Base-by-base conservation (phyloP, 1,140 invertebrate species). In the Aphelinus certus region DNA sequence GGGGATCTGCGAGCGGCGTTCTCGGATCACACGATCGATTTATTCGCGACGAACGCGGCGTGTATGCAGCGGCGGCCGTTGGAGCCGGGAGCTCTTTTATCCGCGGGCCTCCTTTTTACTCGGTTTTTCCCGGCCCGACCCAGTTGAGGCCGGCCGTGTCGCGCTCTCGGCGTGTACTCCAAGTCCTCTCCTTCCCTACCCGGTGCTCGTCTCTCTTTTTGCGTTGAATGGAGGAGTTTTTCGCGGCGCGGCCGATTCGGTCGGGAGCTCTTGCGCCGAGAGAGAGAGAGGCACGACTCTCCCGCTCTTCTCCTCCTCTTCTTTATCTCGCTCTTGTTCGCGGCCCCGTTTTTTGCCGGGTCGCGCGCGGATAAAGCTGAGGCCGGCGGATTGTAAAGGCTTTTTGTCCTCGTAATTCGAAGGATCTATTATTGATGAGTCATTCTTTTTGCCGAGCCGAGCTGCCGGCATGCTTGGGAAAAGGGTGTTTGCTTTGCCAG, bases 1-100 rank as follows among this genome's bases (percentile, higher is more conserved):
- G 4, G 51, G 9, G 4, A 4, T 53, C 4, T 9, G 4, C 4
- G 51, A 4, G 56, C 42, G 62, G 66, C 62, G 43, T 63, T 67
- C 47, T 74, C 7, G 73, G 70, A 75, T 75, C 74, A 71, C 74
- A 71, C 74, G 74, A 76, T 76, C 74, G 74, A 76, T 76, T 76
- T 76, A 76, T 76, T 76, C 74, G 74, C 68, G 68, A 76, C 71
- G 71, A 62, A 76, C 71, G 51, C 71, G 48, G 68, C 66, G 60
- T 66, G 68, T 71, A 61, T 71, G 74, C 68, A 71, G 61, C n/a
- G 10, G 64, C 73, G 51, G 51, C 9, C 9, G 51, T 53, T 53
- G n/a, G 45, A 60, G 43, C 56, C 57, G 42, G 49, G 42, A 62
- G 47, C 51, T 42, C 9, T 60, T 51, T 58, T 76, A 58, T 51